Conservation (phyloP, 2,888 invertebrate genomes). For the Tetropium fuscum region DNA sequence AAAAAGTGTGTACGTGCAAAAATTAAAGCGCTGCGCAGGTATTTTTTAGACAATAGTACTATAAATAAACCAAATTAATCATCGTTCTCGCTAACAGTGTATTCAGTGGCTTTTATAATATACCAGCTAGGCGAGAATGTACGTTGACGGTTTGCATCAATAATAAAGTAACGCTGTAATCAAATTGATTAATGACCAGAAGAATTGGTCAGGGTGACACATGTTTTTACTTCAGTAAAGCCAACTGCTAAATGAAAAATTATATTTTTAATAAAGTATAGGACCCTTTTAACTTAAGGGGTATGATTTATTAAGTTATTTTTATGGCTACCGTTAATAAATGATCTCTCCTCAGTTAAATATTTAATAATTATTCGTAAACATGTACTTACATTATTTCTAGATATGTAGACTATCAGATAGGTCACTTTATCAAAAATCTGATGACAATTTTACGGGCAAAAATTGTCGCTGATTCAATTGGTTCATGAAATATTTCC, state of each 20-base stretch:
- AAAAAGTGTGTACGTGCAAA: too few relatives aligned
- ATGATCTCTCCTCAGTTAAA: conserved; percentile 15
- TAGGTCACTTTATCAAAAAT: too few relatives aligned
- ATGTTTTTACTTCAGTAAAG: conserved; percentile 32
- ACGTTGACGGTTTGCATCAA: conserved; percentile 23
- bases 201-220: conserved; percentile 25
- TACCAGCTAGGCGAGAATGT: conserved; percentile 21
- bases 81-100: conserved; percentile 7
- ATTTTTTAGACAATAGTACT: conserved; percentile 14
- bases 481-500: too few relatives aligned
- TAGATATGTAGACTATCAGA: too few relatives aligned
- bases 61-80: conserved; percentile 21
- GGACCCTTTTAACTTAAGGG: conserved; percentile 19
- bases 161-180: conserved; percentile 24
- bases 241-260: conserved; percentile 38
- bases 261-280: conserved; percentile 37
- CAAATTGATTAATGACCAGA: conserved; percentile 37
- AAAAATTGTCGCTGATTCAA: too few relatives aligned
- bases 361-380: conserved; percentile 2
- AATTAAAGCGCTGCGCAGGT: not conserved
- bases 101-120: conserved; percentile 24
- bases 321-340: conserved; percentile 21
- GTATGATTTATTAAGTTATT: conserved; percentile 21
- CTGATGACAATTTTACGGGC: too few relatives aligned
- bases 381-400: too few relatives aligned